Evolutionary conservation across 1,140 invertebrate species (phyloP).

Genomic region (Gryon sp.): DNA sequence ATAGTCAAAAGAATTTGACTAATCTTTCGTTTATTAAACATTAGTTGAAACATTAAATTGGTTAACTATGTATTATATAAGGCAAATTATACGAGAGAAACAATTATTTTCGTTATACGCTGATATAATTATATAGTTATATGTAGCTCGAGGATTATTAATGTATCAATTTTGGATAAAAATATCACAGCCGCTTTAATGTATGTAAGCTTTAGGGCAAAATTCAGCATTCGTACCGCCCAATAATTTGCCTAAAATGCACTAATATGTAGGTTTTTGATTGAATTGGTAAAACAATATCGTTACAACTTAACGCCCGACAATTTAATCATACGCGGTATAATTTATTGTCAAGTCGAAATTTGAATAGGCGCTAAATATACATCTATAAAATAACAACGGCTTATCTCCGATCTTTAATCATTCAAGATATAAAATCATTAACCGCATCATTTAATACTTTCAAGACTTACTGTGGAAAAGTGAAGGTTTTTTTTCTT

Average conservation of each 20-base stretch:
- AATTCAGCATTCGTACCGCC: conserved; percentile 57
- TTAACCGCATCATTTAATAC: no score
- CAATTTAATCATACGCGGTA: conserved; percentile 8
- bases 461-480: no score
- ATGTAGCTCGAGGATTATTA: conserved; percentile 1
- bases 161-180: conserved; percentile 15
- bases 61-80: not conserved
- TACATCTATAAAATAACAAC: not conserved
- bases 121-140: not conserved
- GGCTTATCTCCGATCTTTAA: not conserved
- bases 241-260: conserved; percentile 61
- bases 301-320: conserved; percentile 42
- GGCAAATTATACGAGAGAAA: conserved; percentile 3
- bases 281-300: conserved; percentile 41
- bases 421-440: no score
- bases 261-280: conserved; percentile 52
- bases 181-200: conserved; percentile 30
- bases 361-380: not conserved
- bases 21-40: no score
- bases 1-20: no score
- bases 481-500: no score
- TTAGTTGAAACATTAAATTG: no score
- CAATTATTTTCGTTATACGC: not conserved
- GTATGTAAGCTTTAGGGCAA: conserved; percentile 52
- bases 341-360: conserved; percentile 9